A percentile compares a stretch with the other conserved stretches of the same genome.
Conservation (phyloP, 1,140 invertebrate genomes). For the Diorhabda sublineata region DNA sequence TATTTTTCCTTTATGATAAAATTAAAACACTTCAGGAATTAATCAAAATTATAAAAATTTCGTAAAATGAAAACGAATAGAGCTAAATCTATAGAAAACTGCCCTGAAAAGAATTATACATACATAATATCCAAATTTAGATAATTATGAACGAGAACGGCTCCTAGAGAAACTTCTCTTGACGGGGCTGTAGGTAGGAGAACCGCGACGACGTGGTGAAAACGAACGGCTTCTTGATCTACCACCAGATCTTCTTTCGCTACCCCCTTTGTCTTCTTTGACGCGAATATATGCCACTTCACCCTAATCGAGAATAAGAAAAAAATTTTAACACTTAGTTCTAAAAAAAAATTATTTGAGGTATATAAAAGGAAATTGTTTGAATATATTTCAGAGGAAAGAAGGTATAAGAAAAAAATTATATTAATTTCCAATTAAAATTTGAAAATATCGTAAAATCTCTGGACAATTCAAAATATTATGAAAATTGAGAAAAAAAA, state of each 20-base stretch:
- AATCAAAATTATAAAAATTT: constrained; percentile 13
- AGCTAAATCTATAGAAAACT: not conserved
- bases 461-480: too few species aligned
- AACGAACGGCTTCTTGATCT: constrained; percentile 77
- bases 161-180: constrained; percentile 75
- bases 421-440: too few species aligned
- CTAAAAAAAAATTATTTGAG: too few species aligned
- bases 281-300: constrained; percentile 94
- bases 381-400: too few species aligned
- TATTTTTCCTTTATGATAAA: not conserved
- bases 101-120: not conserved
- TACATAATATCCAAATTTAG: constrained; percentile 17
- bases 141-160: constrained; percentile 61
- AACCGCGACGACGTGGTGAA: constrained; percentile 76
- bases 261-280: constrained; percentile 84
- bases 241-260: constrained; percentile 61
- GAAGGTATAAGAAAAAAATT: too few species aligned
- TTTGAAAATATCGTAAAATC: too few species aligned
- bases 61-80: constrained; percentile 8
- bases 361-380: too few species aligned
- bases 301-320: constrained; percentile 58
- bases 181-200: constrained; percentile 81
- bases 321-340: too few species aligned
- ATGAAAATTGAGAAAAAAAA: too few species aligned
- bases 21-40: not conserved